Evolutionary conservation across 2,888 invertebrate species (phyloP).

Genomic region (Deilephila elpenor): DNA sequence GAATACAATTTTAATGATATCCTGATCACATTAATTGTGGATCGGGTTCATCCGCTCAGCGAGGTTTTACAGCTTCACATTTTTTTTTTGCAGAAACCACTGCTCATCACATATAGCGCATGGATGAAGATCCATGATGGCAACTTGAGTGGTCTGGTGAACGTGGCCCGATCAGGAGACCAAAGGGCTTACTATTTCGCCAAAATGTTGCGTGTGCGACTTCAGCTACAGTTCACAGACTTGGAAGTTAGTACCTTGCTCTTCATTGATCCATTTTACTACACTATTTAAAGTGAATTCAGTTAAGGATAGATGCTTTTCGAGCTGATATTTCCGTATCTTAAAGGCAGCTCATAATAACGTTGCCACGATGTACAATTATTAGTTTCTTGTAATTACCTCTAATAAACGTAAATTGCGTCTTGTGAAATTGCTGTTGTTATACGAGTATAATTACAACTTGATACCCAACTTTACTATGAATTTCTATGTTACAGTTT

Average conservation of each 20-base stretch:
- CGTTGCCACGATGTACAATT: too few relatives aligned
- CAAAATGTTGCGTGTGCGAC: conserved; percentile 75
- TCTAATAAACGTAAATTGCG: too few relatives aligned
- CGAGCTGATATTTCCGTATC: too few relatives aligned
- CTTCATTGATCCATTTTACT: neutral
- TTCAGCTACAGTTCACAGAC: conserved; percentile 68
- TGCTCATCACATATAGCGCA: conserved; percentile 80
- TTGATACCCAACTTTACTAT: neutral
- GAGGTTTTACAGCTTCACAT: neutral
- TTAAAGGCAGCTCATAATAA: too few relatives aligned
- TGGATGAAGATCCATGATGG: conserved; percentile 78
- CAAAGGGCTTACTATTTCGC: conserved; percentile 75
- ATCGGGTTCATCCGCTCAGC: too few relatives aligned
- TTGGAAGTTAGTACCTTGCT: conserved; percentile 58
- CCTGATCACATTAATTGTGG: too few relatives aligned
- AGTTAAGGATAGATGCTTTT: too few relatives aligned
- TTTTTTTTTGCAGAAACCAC: conserved; percentile 62
- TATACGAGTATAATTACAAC: neutral
- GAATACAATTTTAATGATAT: too few relatives aligned
- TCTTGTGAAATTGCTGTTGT: too few relatives aligned
- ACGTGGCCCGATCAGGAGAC: conserved; percentile 75
- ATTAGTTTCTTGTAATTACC: too few relatives aligned
- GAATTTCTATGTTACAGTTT: conserved; percentile 65
- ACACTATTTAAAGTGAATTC: neutral
- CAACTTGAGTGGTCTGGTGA: conserved; percentile 74